Base-by-base conservation (phyloP, 2,113 vertebrate genomes). In the Triplophysa rosa region DNA sequence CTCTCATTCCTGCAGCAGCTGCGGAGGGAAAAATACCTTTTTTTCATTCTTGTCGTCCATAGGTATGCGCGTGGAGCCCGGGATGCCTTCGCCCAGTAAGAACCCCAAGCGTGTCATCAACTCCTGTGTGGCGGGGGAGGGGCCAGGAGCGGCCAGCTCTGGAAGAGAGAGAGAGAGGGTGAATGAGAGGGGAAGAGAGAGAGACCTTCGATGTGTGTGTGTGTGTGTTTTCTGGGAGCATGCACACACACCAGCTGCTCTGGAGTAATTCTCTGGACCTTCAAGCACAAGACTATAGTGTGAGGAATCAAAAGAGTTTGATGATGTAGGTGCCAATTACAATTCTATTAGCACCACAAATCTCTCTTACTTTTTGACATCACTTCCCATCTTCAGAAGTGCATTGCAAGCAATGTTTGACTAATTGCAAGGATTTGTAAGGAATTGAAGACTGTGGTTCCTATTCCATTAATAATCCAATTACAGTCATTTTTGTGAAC, bases 31-130 rank as follows among this genome's bases (percentile, higher is more conserved):
- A 80, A 93, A 93, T 98, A 98, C 98, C 98, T 97, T 97, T 90
- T 94, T 91, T 93, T 98, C 95, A 88, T 92, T 95, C 91, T 95
- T 97, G 89, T 95, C 95, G 87, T 98, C 96, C 92, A 95, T 94
- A 91, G 95, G 94, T 91, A 97, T 93, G 87, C 93, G 96, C 82
- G 95, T 91, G 76, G 97, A 91, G 82, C 94, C 90, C 80, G 98
- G 95, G 91, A 99, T 97, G 82, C 96, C 96, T 97, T 99, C 97
- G 89, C 98, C 97, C 89, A 99, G 93, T 88, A 98, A 94, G 93
- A 99, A 98, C 67, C 97, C 98, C 91, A 98, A 85, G 88, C 98
- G 95, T 88, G 97, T 99, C 98, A 99, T 98, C 94, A 99, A 87
- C 92, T 99, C 98, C 90, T 98, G 97, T 89, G 96, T 95, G 89